Base-by-base conservation (phyloP, 2,888 invertebrate species). In the Pandemis corylana region DNA sequence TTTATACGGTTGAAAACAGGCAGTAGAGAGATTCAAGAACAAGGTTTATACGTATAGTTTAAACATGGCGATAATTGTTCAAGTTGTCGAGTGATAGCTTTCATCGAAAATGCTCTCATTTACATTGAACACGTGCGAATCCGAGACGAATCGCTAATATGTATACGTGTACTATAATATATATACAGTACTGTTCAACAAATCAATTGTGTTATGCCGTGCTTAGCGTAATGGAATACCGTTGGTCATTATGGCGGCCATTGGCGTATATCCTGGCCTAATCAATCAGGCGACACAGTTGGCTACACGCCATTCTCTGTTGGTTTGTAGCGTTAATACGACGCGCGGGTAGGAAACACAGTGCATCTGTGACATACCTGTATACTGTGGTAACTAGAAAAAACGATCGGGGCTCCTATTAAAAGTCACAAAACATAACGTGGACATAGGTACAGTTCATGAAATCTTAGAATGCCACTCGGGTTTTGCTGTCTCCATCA, bases 211-310 rank as follows among this genome's bases (percentile, higher is more conserved):
- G 44, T 69, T 66, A 62, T 53, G 44, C 28, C 59, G 67, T 46
- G n/a, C 56, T 49, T 71, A 63, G 49, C 44, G 41, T 63, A 53
- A 62, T 59, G 41, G 62, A n/a, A 41, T 73, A 59, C 75, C 70
- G 75, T 77, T 73, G 70, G 12, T 56, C 68, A 72, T 76, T 76
- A 74, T 36, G 28, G 42, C 44, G 62, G 49, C 76, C 68, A 77
- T 72, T 13, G 61, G 70, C 76, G 77, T 77, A 73, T 64, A 77
- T 78, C 78, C 79, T 72, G 76, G 69, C 76, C 53, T 49, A 68
- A 61, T 72, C 74, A 74, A 77, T 79, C 77, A 74, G 63, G 69
- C 76, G 78, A 78, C 78, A 79, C 78, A 79, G 76, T 78, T 78
- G 76, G 78, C 78, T 71, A 64, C 71, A 67, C 70, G 78, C 78